phyloP scores from a whole-genome alignment of 2,888 invertebrate genomes.

The Incurvaria masculella region DNA sequence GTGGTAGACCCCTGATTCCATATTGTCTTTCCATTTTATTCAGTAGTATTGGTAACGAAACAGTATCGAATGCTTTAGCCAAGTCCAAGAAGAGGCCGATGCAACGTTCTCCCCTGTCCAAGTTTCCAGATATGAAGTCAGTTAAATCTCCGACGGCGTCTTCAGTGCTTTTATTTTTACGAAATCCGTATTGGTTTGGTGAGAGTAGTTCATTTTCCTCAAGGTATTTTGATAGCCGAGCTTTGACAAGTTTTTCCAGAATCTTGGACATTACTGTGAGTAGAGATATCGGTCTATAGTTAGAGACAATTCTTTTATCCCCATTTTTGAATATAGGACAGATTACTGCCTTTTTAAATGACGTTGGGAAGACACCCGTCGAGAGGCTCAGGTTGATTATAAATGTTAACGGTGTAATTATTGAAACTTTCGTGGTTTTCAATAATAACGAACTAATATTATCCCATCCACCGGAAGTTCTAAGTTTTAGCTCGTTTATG shows the following conservation, averaged over 20 bases:
- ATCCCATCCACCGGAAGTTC: not conserved
- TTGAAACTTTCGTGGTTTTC: not conserved
- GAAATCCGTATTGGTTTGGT: constrained; percentile 1
- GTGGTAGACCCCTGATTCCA: constrained; percentile 1
- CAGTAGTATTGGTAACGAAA: not conserved
- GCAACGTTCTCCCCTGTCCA: not conserved
- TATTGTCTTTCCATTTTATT: constrained; percentile 3
- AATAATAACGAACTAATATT: not conserved
- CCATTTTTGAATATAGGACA: constrained; percentile 3
- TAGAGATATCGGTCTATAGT: constrained; percentile 3
- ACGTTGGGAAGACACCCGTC: not conserved
- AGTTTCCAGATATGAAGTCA: not conserved
- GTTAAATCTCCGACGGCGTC: constrained; percentile 2
- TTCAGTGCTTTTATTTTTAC: not conserved
- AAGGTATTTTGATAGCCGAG: constrained; percentile 1
- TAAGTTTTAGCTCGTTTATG: not conserved
- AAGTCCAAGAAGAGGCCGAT: not conserved
- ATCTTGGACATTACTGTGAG: constrained; percentile 2
- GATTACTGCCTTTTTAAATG: constrained; percentile 2
- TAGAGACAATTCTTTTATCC: not conserved
- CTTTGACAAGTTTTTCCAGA: constrained; percentile 1
- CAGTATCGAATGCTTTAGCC: not conserved
- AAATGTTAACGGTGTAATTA: not conserved
- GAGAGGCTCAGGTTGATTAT: constrained; percentile 1
- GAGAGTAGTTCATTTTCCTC: not conserved